Evolutionary conservation across 2,888 invertebrate species (phyloP).

Genomic region (Agrochola litura): DNA sequence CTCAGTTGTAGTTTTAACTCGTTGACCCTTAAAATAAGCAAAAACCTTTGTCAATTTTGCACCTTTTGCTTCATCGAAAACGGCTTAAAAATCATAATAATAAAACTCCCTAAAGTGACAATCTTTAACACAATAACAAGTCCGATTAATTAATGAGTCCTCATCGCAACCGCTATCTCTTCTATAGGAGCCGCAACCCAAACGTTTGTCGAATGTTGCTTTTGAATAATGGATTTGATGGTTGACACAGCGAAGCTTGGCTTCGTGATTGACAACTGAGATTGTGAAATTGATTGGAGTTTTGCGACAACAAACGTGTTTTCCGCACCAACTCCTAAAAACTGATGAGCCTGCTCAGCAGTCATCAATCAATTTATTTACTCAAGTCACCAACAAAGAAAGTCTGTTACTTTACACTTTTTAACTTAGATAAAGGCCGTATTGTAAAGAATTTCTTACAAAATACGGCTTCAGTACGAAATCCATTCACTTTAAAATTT

Average conservation of each 20-base stretch:
- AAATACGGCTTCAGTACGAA: slow-evolving; percentile 41
- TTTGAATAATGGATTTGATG: slow-evolving; percentile 82
- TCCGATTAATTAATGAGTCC: slow-evolving; percentile 20
- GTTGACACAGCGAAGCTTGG: slow-evolving; percentile 72
- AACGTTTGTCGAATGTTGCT: slow-evolving; percentile 78
- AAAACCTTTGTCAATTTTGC: background rate
- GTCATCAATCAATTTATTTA: slow-evolving; percentile 64
- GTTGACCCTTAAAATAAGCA: background rate
- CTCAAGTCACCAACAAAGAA: slow-evolving; percentile 43
- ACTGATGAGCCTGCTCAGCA: slow-evolving; percentile 48
- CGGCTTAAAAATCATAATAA: background rate
- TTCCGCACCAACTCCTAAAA: slow-evolving; percentile 53
- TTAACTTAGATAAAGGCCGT: slow-evolving; percentile 35
- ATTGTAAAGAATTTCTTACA: slow-evolving; percentile 34
- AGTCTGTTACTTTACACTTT: slow-evolving; percentile 41
- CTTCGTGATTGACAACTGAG: slow-evolving; percentile 70
- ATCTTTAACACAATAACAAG: slow-evolving; percentile 30
- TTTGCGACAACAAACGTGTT: slow-evolving; percentile 58
- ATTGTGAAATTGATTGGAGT: slow-evolving; percentile 62
- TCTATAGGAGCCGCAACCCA: slow-evolving; percentile 32
- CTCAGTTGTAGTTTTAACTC: background rate
- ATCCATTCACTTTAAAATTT: slow-evolving; percentile 61
- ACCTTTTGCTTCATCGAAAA: background rate
- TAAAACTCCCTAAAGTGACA: slow-evolving; percentile 5
- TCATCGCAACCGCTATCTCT: slow-evolving; percentile 47